Conservation (phyloP, 2,113 vertebrate genomes). For the Syngnathoides biaculeatus region DNA sequence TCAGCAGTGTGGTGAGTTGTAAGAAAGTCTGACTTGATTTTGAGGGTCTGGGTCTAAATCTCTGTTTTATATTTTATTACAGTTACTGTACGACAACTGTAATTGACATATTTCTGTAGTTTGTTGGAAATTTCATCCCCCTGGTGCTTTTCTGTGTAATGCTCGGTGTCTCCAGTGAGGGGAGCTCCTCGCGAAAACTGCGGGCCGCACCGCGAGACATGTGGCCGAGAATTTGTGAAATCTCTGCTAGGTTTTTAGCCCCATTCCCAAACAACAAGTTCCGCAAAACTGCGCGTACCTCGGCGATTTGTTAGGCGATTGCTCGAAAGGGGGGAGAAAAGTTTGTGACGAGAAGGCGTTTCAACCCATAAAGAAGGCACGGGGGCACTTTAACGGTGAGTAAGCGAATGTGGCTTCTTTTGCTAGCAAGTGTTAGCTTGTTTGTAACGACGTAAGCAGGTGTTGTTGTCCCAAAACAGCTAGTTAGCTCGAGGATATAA, state of each 20-base stretch:
- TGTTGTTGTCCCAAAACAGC: conserved; percentile 48
- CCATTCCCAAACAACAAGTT: conserved; percentile 13
- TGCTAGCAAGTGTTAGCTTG: conserved; percentile 33
- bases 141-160: conserved; percentile 3
- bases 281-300: conserved; percentile 1
- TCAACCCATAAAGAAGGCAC: not conserved
- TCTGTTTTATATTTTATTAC: not conserved
- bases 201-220: conserved; percentile 55
- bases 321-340: not conserved
- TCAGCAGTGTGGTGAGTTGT: too few relatives aligned
- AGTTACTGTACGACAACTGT: too few relatives aligned
- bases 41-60: too few relatives aligned
- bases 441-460: conserved; percentile 60
- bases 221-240: conserved; percentile 66
- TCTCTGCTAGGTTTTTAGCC: conserved; percentile 42
- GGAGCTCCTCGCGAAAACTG: conserved; percentile 35
- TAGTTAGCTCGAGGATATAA: conserved; percentile 44
- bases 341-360: conserved; percentile 10
- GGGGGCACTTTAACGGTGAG: conserved; percentile 43
- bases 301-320: conserved; percentile 8
- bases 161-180: conserved; percentile 16
- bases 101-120: not conserved
- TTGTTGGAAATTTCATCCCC: not conserved
- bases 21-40: too few relatives aligned
- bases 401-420: conserved; percentile 12